Base-by-base conservation (phyloP, 2,113 vertebrate species). In the Anoura caudifer region DNA sequence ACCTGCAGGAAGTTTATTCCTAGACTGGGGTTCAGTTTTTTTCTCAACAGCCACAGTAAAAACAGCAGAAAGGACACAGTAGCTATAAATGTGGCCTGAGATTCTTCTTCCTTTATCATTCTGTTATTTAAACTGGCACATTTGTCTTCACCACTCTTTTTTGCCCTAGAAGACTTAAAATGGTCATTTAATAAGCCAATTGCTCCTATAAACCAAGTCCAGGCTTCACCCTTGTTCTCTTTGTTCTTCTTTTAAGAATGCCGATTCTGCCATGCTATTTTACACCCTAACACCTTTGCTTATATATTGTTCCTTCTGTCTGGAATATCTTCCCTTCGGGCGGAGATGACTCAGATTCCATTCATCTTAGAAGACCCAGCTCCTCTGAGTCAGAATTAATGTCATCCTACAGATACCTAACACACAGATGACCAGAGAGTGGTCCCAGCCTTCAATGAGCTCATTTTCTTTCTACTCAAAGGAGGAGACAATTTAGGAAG, bases 351-450 rank as follows among this genome's bases (percentile, higher is more conserved):
- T 95, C 67, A 79, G 54, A 76, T 79, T 85, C 85, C 80, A 95
- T 28, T 92, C 91, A 87, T 90, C 31, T 45, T 89, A 76, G n/a
- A 85, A 77, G 82, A 97, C 43, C 54, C 94, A 72, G 63, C 72
- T 79, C 79, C 65, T 90, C 77, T 72, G 90, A 97, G 47, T 97
- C 92, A 96, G 82, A 81, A 83, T 15, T n/a, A 73, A 89, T 38
- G 80, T 91, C 73, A 93, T 73, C 73, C 65, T 47, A 47, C 28
- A 91, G 94, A 92, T 24, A 31, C 7, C 20, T 26, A 50, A 38
- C 13, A 50, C 24, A 33, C 8, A 43, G 8, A 28, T 15, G 59
- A 93, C 67, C 13, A 69, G 54, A 77, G 50, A 50, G 28, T 19
- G 22, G 14, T 15, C 63, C 56, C 76, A 47, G 91, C 72, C 61